Evolutionary conservation across 2,888 invertebrate genomes (phyloP), one percentile per base, ranked within the genome.

Genomic region (Lomographa bimaculata): DNA sequence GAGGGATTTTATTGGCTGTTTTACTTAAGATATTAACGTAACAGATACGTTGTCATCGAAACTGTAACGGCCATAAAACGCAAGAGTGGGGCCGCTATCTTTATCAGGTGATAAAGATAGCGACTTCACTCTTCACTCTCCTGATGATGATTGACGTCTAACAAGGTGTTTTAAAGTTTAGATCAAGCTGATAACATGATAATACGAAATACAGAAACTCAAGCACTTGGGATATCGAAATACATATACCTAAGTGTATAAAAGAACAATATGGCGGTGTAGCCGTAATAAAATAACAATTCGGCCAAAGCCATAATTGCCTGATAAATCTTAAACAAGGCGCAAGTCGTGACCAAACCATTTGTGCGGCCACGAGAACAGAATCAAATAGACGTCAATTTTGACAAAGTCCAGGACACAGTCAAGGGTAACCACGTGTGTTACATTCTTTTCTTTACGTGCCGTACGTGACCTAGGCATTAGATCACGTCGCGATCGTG

Each of bases 401-500:
- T 79, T 75, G 75, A 80, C 79, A 76, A 71, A 61, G 74, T 59
- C 64, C 73, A 67, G 69, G 72, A 73, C 65, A 67, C 57, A 61
- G 40, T 63, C 80, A 80, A 82, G 79, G 80, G 71, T 70, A 71
- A 68, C 64, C 38, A 48, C 55, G 40, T 55, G 53, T 36, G 47
- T 56, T 54, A 53, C 59, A 60, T 56, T 65, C 60, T 64, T 61
- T 62, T 50, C 49, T 60, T 51, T 51, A 57, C 73, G 73, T 75
- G 77, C 56, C 32, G 51, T 25, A 55, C 76, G 73, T 81, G 82
- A 79, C 80, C 82, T 79, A 80, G 79, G 71, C 75, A 80, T 82
- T 81, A 78, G 58, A 52, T 60, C 47, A 46, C n/a, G 21, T 12
- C 26, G n/a, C n/a, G 36, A 56, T 56, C 63, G 66, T 64, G 65